A percentile compares a stretch with the other conserved stretches of the same genome.
Evolutionary conservation across 2,888 invertebrate species (phyloP).

Genomic region (Amphipoea lucens): DNA sequence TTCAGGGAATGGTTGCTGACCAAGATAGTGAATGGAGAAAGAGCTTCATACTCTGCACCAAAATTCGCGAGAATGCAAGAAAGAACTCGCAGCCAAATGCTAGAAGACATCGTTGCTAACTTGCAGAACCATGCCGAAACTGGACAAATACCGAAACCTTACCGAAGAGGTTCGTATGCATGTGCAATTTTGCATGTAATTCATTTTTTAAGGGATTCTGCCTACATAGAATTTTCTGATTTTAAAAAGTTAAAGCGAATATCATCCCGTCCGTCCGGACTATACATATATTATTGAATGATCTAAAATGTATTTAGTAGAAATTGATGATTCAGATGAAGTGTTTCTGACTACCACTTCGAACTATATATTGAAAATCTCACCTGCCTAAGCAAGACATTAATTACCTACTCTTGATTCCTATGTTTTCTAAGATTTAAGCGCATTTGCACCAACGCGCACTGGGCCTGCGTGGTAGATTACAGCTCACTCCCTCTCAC

Average conservation of each 20-base stretch:
- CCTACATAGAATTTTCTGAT: no score
- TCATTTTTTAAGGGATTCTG: background rate
- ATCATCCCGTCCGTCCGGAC: background rate
- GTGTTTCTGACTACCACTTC: background rate
- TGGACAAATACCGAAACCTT: constrained; percentile 98
- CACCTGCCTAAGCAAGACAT: background rate
- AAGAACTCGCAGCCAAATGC: constrained; percentile 97
- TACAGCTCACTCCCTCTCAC: no score
- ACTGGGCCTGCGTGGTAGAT: no score
- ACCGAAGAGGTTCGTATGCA: constrained; percentile 92
- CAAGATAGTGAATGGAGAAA: constrained; percentile 97
- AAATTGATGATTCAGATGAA: background rate
- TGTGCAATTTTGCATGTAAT: background rate
- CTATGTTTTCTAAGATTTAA: background rate
- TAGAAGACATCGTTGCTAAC: constrained; percentile 98
- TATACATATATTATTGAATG: background rate
- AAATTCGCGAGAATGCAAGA: constrained; percentile 99
- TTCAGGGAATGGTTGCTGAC: constrained; percentile 96
- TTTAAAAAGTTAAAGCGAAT: background rate
- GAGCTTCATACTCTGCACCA: constrained; percentile 98
- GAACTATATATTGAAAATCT: background rate
- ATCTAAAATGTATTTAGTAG: background rate
- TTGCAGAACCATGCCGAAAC: constrained; percentile 98
- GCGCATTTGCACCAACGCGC: no score
- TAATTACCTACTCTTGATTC: background rate